Percentiles rank a stretch among this genome's conserved stretches.
These are phyloP conservation scores for Apotomis capreana DNA, from an alignment of 2,888 invertebrate genomes.

Conservation along the genomic window DNA sequence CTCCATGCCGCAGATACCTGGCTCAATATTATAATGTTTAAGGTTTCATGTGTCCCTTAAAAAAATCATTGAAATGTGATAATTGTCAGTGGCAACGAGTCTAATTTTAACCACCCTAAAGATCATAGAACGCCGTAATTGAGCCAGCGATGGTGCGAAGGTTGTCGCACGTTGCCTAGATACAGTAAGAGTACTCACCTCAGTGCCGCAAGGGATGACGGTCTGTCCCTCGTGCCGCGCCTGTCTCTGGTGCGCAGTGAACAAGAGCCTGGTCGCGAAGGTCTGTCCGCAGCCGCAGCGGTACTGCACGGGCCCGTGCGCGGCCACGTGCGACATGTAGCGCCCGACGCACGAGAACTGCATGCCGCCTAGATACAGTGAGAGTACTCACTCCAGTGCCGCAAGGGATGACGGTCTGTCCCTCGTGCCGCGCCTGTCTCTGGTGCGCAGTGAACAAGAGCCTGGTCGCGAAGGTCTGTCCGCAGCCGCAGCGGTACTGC, in stretches of 20 bases:
- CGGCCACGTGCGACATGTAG: slow-evolving; percentile 83
- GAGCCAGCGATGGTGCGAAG: too few species aligned
- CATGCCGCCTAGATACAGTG: slow-evolving; percentile 58
- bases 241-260: slow-evolving; percentile 79
- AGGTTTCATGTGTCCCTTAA: too few species aligned
- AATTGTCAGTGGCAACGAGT: too few species aligned
- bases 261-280: not conserved
- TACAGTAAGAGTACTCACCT: not conserved
- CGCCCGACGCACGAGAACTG: slow-evolving; percentile 74
- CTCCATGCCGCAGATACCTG: slow-evolving; percentile 69
- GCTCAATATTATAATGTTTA: too few species aligned
- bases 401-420: slow-evolving; percentile 67
- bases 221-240: slow-evolving; percentile 81
- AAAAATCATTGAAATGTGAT: too few species aligned
- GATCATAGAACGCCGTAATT: too few species aligned
- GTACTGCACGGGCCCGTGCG: slow-evolving; percentile 82
- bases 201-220: slow-evolving; percentile 52
- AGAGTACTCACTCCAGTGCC: slow-evolving; percentile 34
- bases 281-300: slow-evolving; percentile 30
- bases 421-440: slow-evolving; percentile 77
- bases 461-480: slow-evolving; percentile 74
- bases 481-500: slow-evolving; percentile 83
- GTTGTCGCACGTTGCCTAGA: too few species aligned
- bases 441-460: slow-evolving; percentile 83
- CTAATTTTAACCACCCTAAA: too few species aligned